Evolutionary conservation across 1,140 invertebrate genomes (phyloP).

Genomic region (Drosophila punjabiensis): DNA sequence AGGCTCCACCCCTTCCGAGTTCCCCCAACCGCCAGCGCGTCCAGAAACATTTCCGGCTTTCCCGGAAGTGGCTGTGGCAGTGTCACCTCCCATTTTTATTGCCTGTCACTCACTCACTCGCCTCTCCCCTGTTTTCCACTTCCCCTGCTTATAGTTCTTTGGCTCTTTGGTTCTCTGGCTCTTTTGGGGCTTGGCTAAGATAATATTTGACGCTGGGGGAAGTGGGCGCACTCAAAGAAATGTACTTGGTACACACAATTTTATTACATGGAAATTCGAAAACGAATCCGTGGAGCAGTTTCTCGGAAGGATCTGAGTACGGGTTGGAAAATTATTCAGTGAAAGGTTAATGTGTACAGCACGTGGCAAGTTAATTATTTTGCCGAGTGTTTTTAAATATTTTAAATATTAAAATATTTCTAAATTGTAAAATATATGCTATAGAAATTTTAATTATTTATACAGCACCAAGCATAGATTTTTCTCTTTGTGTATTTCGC

Average conservation of each 20-base stretch:
- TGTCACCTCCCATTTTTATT: constrained; percentile 55
- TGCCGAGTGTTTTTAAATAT: not conserved
- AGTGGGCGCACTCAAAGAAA: constrained; percentile 16
- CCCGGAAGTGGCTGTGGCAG: constrained; percentile 43
- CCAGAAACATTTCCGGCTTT: constrained; percentile 44
- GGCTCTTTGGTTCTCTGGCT: constrained; percentile 1
- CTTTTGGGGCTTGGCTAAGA: constrained; percentile 26
- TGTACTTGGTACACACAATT: constrained; percentile 1
- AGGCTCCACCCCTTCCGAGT: constrained; percentile 1
- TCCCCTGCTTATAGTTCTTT: not conserved
- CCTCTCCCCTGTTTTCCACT: not conserved
- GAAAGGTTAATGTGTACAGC: not conserved
- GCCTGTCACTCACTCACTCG: constrained; percentile 50
- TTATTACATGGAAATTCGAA: constrained; percentile 1
- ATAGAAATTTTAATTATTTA: too few relatives aligned
- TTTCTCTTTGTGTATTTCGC: not conserved
- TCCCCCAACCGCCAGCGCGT: not conserved
- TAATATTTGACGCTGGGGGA: constrained; percentile 34
- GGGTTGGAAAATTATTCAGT: not conserved
- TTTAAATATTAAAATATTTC: not conserved
- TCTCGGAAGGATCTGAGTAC: not conserved
- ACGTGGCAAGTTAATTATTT: not conserved
- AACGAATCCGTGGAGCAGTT: not conserved
- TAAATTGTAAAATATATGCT: not conserved
- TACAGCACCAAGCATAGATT: too few relatives aligned